phyloP scores from a whole-genome alignment of 2,888 invertebrate species.

The Spialia ferax region DNA sequence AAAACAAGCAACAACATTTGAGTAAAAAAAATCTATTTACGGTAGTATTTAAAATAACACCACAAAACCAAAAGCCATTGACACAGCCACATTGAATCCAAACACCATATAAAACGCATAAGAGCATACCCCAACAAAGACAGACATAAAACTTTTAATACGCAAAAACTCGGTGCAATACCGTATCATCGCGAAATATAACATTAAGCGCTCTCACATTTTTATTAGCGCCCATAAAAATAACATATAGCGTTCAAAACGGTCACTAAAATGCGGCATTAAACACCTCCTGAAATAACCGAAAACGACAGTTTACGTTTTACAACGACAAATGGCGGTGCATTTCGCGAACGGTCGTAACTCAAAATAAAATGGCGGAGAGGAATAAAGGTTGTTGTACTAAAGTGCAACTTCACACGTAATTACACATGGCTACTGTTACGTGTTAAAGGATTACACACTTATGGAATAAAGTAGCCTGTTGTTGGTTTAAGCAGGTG shows the following conservation, averaged over 20 bases:
- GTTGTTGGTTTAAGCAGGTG: background rate
- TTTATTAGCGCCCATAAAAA: slow-evolving; percentile 72
- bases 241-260: slow-evolving; percentile 62
- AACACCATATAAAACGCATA: slow-evolving; percentile 1
- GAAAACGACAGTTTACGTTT: slow-evolving; percentile 60
- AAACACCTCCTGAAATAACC: slow-evolving; percentile 71
- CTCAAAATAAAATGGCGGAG: slow-evolving; percentile 59
- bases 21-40: too few relatives aligned
- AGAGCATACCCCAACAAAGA: background rate
- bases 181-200: slow-evolving; percentile 4
- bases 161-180: background rate
- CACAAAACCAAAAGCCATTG: too few relatives aligned
- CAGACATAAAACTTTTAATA: background rate
- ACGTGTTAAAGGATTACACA: background rate
- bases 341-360: slow-evolving; percentile 51
- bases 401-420: slow-evolving; percentile 10
- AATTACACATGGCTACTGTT: background rate
- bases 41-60: too few relatives aligned
- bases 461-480: background rate
- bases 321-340: slow-evolving; percentile 1
- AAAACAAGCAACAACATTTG: too few relatives aligned
- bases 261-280: slow-evolving; percentile 65
- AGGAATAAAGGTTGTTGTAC: background rate
- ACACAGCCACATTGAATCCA: background rate
- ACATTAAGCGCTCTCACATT: slow-evolving; percentile 51